Percentiles rank a stretch among this genome's conserved stretches.
Conservation (phyloP, 2,797 vertebrate species). For the Sebastes itinus region DNA sequence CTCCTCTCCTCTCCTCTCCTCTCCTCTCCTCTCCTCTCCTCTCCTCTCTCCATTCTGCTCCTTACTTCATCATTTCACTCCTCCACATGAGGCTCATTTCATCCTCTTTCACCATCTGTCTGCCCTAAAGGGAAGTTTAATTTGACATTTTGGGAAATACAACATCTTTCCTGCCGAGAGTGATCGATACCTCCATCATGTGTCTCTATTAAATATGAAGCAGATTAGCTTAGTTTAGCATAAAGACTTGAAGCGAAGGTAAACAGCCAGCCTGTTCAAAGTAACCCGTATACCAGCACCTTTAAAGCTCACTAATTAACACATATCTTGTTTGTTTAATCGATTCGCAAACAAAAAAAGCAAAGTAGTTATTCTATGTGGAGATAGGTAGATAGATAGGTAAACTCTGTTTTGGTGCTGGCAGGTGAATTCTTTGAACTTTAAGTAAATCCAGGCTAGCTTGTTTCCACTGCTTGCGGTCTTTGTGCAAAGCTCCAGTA, state of each 20-base stretch:
- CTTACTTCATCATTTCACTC: constrained; percentile 41
- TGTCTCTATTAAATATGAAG: background rate
- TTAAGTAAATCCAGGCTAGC: background rate
- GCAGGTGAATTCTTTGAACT: background rate
- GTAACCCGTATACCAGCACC: background rate
- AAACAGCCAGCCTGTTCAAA: background rate
- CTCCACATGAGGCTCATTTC: constrained; percentile 52
- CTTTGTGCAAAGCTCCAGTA: background rate
- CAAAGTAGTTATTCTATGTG: background rate
- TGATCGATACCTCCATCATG: too few species aligned
- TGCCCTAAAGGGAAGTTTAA: background rate
- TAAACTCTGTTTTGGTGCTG: background rate
- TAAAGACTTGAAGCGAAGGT: background rate
- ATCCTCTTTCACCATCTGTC: constrained; percentile 1
- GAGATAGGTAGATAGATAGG: background rate
- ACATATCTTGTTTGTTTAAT: background rate
- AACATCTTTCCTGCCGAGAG: background rate
- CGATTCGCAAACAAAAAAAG: background rate
- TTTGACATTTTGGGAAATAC: background rate
- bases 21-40: background rate
- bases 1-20: background rate
- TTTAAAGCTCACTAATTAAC: background rate
- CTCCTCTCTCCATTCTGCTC: constrained; percentile 32
- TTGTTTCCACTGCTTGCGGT: background rate
- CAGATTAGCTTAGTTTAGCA: background rate